Evolutionary conservation across 2,113 vertebrate species (phyloP).

Genomic region (Antennarius striatus): DNA sequence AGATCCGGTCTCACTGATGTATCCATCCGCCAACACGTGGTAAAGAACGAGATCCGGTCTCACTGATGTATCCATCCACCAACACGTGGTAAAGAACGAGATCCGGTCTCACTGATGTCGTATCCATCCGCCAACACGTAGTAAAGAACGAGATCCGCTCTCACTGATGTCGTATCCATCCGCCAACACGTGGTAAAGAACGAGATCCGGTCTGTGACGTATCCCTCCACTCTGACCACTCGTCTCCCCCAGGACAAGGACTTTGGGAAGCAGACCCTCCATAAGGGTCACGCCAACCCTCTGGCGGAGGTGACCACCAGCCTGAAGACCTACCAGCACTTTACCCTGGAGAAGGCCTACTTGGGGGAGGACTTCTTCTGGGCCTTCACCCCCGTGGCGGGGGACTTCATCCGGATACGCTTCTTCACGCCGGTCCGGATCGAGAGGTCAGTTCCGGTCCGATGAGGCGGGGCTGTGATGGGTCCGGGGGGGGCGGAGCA

Average conservation of each 20-base stretch:
- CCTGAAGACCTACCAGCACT: constrained; percentile 99
- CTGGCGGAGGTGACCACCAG: constrained; percentile 96
- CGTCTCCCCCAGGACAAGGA: constrained; percentile 88
- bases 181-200: no score
- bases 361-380: constrained; percentile 98
- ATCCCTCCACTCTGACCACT: no score
- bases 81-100: no score
- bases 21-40: no score
- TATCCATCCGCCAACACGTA: no score
- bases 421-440: constrained; percentile 96
- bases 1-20: no score
- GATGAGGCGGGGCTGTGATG: background rate
- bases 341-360: constrained; percentile 98
- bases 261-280: constrained; percentile 93
- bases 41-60: no score
- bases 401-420: constrained; percentile 96
- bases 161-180: no score
- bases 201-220: background rate
- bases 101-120: no score
- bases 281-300: constrained; percentile 95
- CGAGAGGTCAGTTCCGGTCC: constrained; percentile 82
- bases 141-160: no score
- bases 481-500: no score
- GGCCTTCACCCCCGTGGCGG: constrained; percentile 94
- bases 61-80: no score